A percentile compares a stretch with the other conserved stretches of the same genome.
These are phyloP conservation scores for Conopomorpha cramerella DNA, from an alignment of 1,140 invertebrate genomes.

Conservation along the genomic window DNA sequence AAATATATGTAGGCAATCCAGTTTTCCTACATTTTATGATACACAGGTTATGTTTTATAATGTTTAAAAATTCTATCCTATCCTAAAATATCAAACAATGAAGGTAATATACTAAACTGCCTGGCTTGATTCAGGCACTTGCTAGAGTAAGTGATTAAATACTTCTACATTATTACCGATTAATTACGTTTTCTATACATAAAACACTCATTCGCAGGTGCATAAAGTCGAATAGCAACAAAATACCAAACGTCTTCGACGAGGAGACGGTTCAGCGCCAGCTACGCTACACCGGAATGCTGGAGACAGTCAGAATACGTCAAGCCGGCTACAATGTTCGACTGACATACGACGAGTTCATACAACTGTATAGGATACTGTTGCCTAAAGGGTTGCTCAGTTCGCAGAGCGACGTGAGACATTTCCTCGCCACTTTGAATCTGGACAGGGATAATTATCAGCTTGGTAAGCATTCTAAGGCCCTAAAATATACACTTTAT, in stretches of 20 bases:
- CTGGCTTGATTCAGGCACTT: too few relatives aligned
- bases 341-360: slow-evolving; percentile 92
- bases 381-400: slow-evolving; percentile 84
- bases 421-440: slow-evolving; percentile 80
- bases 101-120: too few relatives aligned
- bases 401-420: slow-evolving; percentile 77
- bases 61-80: too few relatives aligned
- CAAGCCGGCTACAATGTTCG: slow-evolving; percentile 95
- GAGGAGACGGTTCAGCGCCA: slow-evolving; percentile 93
- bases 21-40: too few relatives aligned
- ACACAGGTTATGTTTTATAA: too few relatives aligned
- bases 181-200: too few relatives aligned
- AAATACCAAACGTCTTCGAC: slow-evolving; percentile 90
- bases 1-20: too few relatives aligned
- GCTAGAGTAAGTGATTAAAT: too few relatives aligned
- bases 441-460: slow-evolving; percentile 91
- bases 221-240: slow-evolving; percentile 94
- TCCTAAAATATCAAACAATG: too few relatives aligned
- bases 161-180: too few relatives aligned
- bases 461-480: slow-evolving; percentile 72
- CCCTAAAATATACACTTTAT: too few relatives aligned
- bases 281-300: slow-evolving; percentile 90
- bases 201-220: slow-evolving; percentile 63
- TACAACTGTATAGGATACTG: slow-evolving; percentile 88
- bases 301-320: slow-evolving; percentile 93